Base-by-base conservation (phyloP, 2,113 vertebrate genomes). In the Triplophysa dalaica region DNA sequence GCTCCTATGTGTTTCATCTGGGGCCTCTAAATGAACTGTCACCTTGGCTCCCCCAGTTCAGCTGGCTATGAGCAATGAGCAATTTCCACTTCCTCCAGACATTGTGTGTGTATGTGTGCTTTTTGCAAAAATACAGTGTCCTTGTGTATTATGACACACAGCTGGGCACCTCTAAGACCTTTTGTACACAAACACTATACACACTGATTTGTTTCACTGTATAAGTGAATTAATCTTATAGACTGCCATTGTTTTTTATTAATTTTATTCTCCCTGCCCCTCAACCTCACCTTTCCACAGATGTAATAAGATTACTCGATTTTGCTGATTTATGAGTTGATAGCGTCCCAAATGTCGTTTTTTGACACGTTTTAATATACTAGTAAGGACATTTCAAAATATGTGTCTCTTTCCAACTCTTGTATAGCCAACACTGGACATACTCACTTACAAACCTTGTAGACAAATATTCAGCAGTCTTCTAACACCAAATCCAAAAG, bases 161-260 rank as follows among this genome's bases (percentile, higher is more conserved):
- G 73, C 70, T 54, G 80, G 79, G 72, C 79, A 81, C 84, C 85
- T 81, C 86, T 75, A 88, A 88, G 86, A 90, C 86, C 89, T 87
- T 86, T 88, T 78, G 68, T 73, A 67, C 50, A 56, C 63, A 41
- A 24, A 75, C 22, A 77, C 58, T 8, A 7, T 38, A 70, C 48
- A 45, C 78, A 72, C 69, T 64, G 60, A 41, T 60, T 45, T 68
- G 16, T 52, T 52, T 52, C 50, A 52, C 16, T 16, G 48, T 50
- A 14, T 14, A 14, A 13, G 48, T 1, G 48, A 52, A 14, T 16
- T 17, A 3, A 52, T 52, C 16, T 14, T 14, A 52, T 52, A 17
- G 3, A 52, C 43, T 45, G 43, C 2, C 43, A 45, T 45, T 45
- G 50, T 16, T 52, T 52, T 16, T 14, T 4, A 5, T 14, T 2